A percentile compares a stretch with the other conserved stretches of the same genome.
These are phyloP conservation scores for Euura saliciscinereae DNA, from an alignment of 1,140 invertebrate genomes.

Conservation along the genomic window DNA sequence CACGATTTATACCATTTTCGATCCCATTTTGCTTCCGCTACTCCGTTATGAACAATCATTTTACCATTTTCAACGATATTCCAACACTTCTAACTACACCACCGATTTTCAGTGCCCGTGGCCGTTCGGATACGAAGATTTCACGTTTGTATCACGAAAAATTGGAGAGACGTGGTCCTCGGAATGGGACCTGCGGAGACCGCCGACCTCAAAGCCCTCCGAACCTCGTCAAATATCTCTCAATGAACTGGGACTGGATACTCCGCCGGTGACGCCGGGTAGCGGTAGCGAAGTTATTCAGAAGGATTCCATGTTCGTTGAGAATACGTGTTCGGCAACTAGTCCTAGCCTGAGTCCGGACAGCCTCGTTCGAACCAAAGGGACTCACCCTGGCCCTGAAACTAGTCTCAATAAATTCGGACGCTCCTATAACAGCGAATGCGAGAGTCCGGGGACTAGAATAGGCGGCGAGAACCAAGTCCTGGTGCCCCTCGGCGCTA, in stretches of 20 bases:
- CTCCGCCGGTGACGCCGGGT: slow-evolving; percentile 37
- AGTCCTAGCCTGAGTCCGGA: background rate
- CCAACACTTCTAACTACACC: background rate
- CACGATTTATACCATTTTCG: too few relatives aligned
- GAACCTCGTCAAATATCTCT: slow-evolving; percentile 15
- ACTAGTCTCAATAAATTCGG: background rate
- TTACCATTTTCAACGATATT: too few relatives aligned
- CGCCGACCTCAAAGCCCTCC: background rate
- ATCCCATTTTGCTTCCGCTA: too few relatives aligned
- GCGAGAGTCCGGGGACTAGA: background rate
- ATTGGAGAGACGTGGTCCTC: slow-evolving; percentile 26
- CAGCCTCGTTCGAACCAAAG: background rate
- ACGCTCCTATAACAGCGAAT: background rate
- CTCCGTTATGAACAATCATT: too few relatives aligned
- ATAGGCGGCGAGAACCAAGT: too few relatives aligned
- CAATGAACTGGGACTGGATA: slow-evolving; percentile 33
- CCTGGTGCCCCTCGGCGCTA: too few relatives aligned
- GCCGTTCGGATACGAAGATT: slow-evolving; percentile 31
- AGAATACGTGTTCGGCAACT: slow-evolving; percentile 14
- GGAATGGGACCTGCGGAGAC: slow-evolving; percentile 21
- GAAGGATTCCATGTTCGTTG: slow-evolving; percentile 15
- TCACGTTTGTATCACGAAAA: slow-evolving; percentile 23
- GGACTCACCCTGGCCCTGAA: background rate
- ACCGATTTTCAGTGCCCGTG: slow-evolving; percentile 35
- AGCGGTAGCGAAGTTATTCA: slow-evolving; percentile 15